Evolutionary conservation across 2,888 invertebrate species (phyloP), one percentile per base, ranked within the genome.

Genomic region (Chorisops tibialis): DNA sequence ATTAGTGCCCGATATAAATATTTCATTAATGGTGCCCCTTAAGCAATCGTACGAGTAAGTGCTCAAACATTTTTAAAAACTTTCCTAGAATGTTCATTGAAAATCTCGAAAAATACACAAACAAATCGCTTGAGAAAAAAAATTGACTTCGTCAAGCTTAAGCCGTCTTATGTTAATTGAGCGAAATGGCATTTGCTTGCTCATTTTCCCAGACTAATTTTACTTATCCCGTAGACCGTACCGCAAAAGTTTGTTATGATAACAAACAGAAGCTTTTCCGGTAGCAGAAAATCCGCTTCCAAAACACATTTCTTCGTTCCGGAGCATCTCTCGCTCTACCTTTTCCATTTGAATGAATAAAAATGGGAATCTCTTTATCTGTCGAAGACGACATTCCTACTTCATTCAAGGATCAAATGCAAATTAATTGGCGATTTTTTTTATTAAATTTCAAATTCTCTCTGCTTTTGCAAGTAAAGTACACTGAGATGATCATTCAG

Each of bases 121-220:
- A 56, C 45, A 56, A 45, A 45, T 56, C n/a, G n/a, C n/a, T 56
- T 41, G 5, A 56, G 30, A 56, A 56, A 43, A 56, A 56, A 56
- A 18, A 56, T 35, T 35, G 56, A 56, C 54, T 54, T 41, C 54
- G 41, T 41, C 16, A 45, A 22, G 21, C 56, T 56, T 56, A 56
- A 56, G 56, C 43, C 56, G 56, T 56, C 43, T 56, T 56, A 56
- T 56, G 56, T 56, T 56, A 56, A 56, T 56, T 56, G 56, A 56
- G 56, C 43, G 56, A 56, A 56, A 56, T 56, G 45, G 56, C 56
- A 56, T 24, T 56, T 56, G 56, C 21, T 56, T 56, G 56, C 45
- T 56, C 56, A 56, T 56, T 56, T 56, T 56, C 56, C 41, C 56
- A 56, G 56, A 56, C 56, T 30, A 43, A 56, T 56, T 56, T 56